These are phyloP conservation scores for Spodoptera exigua DNA, from an alignment of 2,888 invertebrate genomes.

Conservation along the genomic window DNA sequence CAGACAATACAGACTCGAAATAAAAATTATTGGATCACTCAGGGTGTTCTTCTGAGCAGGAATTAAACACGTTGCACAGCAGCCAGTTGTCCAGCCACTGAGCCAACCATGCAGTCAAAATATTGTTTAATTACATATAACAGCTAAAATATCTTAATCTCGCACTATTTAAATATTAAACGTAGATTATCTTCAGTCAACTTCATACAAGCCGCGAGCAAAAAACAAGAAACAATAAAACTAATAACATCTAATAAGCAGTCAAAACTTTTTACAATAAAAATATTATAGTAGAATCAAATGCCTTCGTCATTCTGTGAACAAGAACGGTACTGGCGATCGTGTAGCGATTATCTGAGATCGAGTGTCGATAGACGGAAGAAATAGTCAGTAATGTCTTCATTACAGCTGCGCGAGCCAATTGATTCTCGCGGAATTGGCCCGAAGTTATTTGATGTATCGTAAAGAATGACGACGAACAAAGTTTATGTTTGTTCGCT, in stretches of 20 bases:
- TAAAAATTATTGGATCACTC: no score
- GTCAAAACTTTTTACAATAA: constrained; percentile 47
- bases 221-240: constrained; percentile 37
- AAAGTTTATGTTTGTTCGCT: constrained; percentile 25
- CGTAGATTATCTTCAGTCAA: constrained; percentile 5
- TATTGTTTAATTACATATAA: no score
- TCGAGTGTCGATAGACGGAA: constrained; percentile 72
- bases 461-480: constrained; percentile 21
- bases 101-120: no score
- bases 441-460: constrained; percentile 50
- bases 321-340: constrained; percentile 66
- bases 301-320: constrained; percentile 60
- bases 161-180: no score
- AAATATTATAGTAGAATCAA: constrained; percentile 40
- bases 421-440: constrained; percentile 73
- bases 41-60: no score
- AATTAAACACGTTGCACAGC: no score
- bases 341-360: constrained; percentile 75
- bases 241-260: constrained; percentile 42
- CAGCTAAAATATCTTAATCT: no score
- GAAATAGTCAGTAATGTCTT: constrained; percentile 81
- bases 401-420: constrained; percentile 75
- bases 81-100: no score
- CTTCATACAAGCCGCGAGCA: constrained; percentile 7
- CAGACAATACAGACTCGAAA: no score